Conservation (phyloP, 2,797 vertebrate genomes). For the Pelodytes ibericus region DNA sequence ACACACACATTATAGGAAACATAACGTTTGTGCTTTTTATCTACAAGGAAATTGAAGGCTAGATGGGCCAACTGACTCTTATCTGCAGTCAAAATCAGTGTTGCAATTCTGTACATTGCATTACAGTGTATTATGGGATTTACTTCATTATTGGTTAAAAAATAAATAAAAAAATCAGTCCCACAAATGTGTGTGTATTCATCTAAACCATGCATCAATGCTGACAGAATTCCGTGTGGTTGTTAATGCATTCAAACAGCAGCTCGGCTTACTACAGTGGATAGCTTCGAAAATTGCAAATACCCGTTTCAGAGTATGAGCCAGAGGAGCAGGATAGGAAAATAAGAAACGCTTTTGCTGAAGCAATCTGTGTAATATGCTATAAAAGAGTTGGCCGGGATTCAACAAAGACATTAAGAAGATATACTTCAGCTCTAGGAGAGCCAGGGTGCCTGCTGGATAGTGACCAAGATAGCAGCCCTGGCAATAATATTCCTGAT, state of each 20-base stretch:
- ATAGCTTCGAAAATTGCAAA: slow-evolving; percentile 6
- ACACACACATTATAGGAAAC: no score
- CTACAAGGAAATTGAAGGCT: no score
- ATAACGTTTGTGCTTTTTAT: no score
- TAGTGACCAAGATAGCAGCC: slow-evolving; percentile 30
- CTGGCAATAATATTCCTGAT: slow-evolving; percentile 51
- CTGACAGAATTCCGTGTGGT: slow-evolving; percentile 9
- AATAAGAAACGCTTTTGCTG: slow-evolving; percentile 55
- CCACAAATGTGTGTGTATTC: no score
- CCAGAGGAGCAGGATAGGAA: slow-evolving; percentile 44
- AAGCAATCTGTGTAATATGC: slow-evolving; percentile 52
- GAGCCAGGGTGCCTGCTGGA: slow-evolving; percentile 48
- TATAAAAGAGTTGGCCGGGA: slow-evolving; percentile 58
- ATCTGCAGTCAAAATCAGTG: neutral
- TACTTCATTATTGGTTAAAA: slow-evolving; percentile 19
- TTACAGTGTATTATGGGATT: slow-evolving; percentile 9
- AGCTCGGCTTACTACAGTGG: no score
- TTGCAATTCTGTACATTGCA: neutral
- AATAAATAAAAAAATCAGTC: neutral
- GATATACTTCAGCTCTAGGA: slow-evolving; percentile 51
- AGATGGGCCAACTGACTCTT: no score
- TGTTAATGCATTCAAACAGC: slow-evolving; percentile 17
- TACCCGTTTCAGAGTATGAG: slow-evolving; percentile 2
- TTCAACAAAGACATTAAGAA: slow-evolving; percentile 51
- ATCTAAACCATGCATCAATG: neutral